Base-by-base conservation (phyloP, 2,888 invertebrate genomes). In the Coleophora deauratella region DNA sequence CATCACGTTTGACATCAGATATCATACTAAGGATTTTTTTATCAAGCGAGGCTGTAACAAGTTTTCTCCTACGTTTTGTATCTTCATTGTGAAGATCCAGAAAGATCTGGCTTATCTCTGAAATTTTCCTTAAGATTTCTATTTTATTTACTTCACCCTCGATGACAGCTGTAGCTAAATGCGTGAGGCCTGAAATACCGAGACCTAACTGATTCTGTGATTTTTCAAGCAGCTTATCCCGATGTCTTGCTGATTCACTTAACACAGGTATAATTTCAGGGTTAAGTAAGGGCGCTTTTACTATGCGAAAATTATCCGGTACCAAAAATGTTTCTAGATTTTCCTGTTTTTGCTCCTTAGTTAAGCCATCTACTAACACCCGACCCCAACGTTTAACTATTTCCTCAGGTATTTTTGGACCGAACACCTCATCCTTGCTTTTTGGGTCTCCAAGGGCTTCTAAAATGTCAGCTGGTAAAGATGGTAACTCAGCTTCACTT, bases 21-120 rank as follows among this genome's bases (percentile, higher is more conserved):
- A 48, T 35, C 10, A 48, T 42, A 9, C 43, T n/a, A 1, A 11
- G 2, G 11, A 46, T 45, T n/a, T 40, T 42, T 40, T 51, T 51
- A 35, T 48, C 48, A 1, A 51, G n/a, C 1, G 35, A 21, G 4
- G 36, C 32, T 1, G 32, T 41, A 9, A 51, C 40, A 7, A 48
- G 14, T 34, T 45, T 48, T 35, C 43, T 39, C 35, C 48, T 40
- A 2, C 10, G 33, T 10, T 33, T 34, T 1, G 46, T 50, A 14
- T 46, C 27, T 31, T 40, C 31, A 12, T 33, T 30, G 27, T 50
- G 50, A 14, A 46, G 33, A 38, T 50, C 46, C n/a, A 33, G 30
- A 27, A 36, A 33, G 21, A 36, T 38, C 11, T 41, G 44, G 10
- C 39, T 39, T 1, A 37, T 15, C 34, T 45, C 44, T 9, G 44